Conservation (phyloP, 2,113 vertebrate species). For the Orientallactaga bullata region DNA sequence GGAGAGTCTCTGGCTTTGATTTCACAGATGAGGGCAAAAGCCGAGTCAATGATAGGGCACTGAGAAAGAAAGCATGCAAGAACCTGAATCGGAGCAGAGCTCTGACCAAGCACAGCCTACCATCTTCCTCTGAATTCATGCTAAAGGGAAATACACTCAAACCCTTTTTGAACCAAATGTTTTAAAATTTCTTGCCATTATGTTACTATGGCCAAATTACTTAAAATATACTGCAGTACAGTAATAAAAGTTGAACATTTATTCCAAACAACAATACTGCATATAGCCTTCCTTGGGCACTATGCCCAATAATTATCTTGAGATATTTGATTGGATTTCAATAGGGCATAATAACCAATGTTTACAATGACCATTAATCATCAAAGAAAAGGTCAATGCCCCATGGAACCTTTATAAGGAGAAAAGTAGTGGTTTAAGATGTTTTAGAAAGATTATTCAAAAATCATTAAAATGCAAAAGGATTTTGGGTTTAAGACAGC, state of each 20-base stretch:
- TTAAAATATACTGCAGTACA: background rate
- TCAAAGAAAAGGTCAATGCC: slow-evolving; percentile 48
- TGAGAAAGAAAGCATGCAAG: background rate
- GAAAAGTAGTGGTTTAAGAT: slow-evolving; percentile 27
- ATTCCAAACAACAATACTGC: slow-evolving; percentile 24
- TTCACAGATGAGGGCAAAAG: background rate
- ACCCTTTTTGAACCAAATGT: background rate
- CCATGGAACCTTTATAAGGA: slow-evolving; percentile 9
- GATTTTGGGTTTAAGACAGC: background rate
- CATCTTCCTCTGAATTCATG: background rate
- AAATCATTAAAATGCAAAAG: slow-evolving; percentile 25
- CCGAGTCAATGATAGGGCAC: no score
- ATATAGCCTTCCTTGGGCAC: slow-evolving; percentile 33
- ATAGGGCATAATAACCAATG: background rate
- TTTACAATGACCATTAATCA: slow-evolving; percentile 31
- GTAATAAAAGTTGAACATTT: slow-evolving; percentile 44
- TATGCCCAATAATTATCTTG: slow-evolving; percentile 33
- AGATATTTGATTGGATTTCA: slow-evolving; percentile 52
- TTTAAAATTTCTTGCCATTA: background rate
- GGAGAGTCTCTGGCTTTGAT: background rate
- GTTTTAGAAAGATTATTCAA: slow-evolving; percentile 28
- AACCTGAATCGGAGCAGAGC: background rate
- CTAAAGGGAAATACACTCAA: background rate
- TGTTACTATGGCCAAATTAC: background rate
- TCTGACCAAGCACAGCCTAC: background rate